These are phyloP conservation scores for Noctua janthina DNA, from an alignment of 2,888 invertebrate species.

Conservation along the genomic window DNA sequence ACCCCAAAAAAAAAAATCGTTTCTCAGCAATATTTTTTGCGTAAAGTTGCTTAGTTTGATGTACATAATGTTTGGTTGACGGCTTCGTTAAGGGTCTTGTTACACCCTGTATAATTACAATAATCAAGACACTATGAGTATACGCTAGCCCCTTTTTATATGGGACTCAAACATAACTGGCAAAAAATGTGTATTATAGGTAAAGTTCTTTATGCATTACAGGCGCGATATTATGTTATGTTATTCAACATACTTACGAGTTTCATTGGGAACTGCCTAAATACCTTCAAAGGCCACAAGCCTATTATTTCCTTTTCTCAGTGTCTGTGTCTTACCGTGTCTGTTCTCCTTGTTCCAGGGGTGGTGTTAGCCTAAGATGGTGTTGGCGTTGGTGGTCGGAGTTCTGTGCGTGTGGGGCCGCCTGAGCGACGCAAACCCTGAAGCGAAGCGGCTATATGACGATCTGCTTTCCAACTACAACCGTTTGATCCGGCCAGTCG, in stretches of 20 bases:
- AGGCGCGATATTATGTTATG: not conserved
- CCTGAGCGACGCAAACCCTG: conserved; percentile 96
- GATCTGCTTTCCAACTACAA: conserved; percentile 98
- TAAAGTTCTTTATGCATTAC: not conserved
- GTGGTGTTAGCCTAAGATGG: conserved; percentile 96
- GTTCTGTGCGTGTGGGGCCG: conserved; percentile 94
- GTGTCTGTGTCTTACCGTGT: not conserved
- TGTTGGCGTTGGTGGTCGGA: conserved; percentile 93
- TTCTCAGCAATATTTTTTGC: no score
- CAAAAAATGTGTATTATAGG: not conserved
- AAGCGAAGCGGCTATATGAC: conserved; percentile 98
- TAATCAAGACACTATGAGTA: not conserved
- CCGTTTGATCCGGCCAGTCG: conserved; percentile 97
- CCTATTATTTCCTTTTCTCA: not conserved
- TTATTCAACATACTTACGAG: not conserved
- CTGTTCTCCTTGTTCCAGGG: conserved; percentile 89
- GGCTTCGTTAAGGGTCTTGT: no score
- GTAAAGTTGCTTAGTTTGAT: no score
- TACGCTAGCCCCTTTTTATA: not conserved
- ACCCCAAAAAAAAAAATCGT: no score
- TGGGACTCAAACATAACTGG: not conserved
- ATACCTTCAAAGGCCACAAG: not conserved
- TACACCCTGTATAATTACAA: not conserved
- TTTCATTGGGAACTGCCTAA: not conserved
- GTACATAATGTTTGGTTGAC: no score